These are phyloP conservation scores for Teleogryllus oceanicus DNA, from an alignment of 2,888 invertebrate species.

Conservation along the genomic window DNA sequence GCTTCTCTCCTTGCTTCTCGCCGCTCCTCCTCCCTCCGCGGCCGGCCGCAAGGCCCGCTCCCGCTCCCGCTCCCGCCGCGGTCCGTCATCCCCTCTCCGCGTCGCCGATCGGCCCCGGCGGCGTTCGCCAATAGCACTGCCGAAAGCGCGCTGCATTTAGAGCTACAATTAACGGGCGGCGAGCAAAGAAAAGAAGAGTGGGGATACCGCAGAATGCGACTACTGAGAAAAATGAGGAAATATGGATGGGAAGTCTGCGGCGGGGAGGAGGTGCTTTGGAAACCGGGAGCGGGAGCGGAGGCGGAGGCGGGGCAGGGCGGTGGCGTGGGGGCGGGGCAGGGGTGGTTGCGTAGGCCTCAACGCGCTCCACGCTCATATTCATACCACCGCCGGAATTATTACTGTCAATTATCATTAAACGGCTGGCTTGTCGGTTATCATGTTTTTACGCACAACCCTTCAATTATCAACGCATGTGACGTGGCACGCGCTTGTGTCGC, in stretches of 20 bases:
- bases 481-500: too few species aligned
- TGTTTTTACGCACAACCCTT: background rate
- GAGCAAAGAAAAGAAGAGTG: conserved; percentile 18
- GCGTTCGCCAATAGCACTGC: background rate
- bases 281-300: background rate
- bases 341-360: background rate
- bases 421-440: background rate
- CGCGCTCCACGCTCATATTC: background rate
- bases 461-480: too few species aligned
- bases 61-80: background rate
- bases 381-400: background rate
- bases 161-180: conserved; percentile 18
- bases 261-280: background rate
- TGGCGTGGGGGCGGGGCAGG: background rate
- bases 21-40: too few species aligned
- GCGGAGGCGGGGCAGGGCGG: background rate
- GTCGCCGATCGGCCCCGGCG: background rate
- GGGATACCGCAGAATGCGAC: background rate
- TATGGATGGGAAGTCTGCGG: background rate
- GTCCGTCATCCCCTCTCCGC: background rate
- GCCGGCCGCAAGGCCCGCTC: too few species aligned
- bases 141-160: background rate
- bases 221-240: background rate
- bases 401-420: conserved; percentile 10
- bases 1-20: too few species aligned